Base-by-base conservation (phyloP, 2,113 vertebrate genomes). In the Colaptes auratus region DNA sequence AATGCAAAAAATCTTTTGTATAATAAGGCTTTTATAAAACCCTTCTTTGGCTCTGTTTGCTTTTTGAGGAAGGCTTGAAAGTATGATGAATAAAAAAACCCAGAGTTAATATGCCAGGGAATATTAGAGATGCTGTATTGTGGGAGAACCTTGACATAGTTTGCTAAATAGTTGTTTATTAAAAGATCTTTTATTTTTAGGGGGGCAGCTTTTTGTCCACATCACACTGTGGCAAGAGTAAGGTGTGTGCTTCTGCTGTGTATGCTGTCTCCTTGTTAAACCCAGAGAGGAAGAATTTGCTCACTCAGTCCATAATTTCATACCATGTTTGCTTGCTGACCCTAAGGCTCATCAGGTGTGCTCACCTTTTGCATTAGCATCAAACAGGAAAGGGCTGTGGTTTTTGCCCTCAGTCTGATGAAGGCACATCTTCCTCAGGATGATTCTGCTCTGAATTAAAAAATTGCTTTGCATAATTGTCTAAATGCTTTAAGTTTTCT, bases 381-480 rank as follows among this genome's bases (percentile, higher is more conserved):
- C 89, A 31, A 96, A 46, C 97, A 86, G 14, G 79, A 96, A 55
- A 97, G 91, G 58, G 96, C 82, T 3, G 31, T 75, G 87, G 0
- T 53, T 90, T 72, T 83, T 91, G 84, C 46, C 95, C 88, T 89
- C 91, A 85, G n/a, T 73, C 70, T 7, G 88, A 28, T 35, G 95
- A 83, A 1, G 77, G 86, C 6, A 67, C 21, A 4, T 60, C 79
- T 13, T 59, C 91, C 28, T 33, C 59, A 10, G 78, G 48, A 44
- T 83, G 15, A 36, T 36, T 91, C 36, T 77, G 39, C 46, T 61
- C 36, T 55, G 61, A 92, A 69, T 69, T 59, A 35, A 78, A 79
- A 70, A 33, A 42, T 19, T 52, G 42, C 21, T 88, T 90, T 80
- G 11, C 13, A 2, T 60, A 63, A 59, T 82, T 36, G 14, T 27